These are phyloP conservation scores for Mustelus asterias DNA, from an alignment of 2,113 vertebrate species.

Conservation along the genomic window DNA sequence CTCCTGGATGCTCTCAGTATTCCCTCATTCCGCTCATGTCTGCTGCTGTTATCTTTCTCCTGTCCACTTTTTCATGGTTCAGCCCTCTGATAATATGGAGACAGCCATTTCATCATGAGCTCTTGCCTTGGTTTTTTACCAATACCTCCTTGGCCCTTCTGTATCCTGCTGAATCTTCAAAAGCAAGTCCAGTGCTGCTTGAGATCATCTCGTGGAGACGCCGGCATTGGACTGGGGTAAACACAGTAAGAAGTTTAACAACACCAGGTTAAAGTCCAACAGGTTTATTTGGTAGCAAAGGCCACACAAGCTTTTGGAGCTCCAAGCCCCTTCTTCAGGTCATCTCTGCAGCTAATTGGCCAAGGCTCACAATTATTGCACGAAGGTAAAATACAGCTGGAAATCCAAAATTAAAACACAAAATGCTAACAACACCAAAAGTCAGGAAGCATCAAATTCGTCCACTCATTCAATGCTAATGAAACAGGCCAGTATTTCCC, in stretches of 20 bases:
- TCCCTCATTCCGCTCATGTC: not conserved
- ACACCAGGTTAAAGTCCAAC: too few species aligned
- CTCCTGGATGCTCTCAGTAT: not conserved
- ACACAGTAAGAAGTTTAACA: too few species aligned
- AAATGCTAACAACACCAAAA: not conserved
- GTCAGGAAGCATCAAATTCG: not conserved
- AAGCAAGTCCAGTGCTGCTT: not conserved
- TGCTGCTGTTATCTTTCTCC: not conserved
- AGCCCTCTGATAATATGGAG: not conserved
- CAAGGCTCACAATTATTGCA: not conserved
- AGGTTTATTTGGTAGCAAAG: too few species aligned
- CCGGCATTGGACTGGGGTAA: too few species aligned
- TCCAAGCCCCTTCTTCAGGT: too few species aligned
- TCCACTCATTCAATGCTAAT: not conserved
- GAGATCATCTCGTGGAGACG: not conserved
- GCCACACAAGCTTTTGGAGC: too few species aligned
- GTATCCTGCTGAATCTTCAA: not conserved
- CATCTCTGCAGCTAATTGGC: not conserved
- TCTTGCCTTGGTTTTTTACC: too few species aligned
- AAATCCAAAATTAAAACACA: not conserved
- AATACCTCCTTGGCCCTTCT: too few species aligned
- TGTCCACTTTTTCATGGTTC: not conserved
- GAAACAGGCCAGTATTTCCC: not conserved
- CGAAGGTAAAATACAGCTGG: not conserved
- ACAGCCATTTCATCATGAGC: too few species aligned